phyloP scores from a whole-genome alignment of 2,888 invertebrate species.

The Sisyra terminalis region DNA sequence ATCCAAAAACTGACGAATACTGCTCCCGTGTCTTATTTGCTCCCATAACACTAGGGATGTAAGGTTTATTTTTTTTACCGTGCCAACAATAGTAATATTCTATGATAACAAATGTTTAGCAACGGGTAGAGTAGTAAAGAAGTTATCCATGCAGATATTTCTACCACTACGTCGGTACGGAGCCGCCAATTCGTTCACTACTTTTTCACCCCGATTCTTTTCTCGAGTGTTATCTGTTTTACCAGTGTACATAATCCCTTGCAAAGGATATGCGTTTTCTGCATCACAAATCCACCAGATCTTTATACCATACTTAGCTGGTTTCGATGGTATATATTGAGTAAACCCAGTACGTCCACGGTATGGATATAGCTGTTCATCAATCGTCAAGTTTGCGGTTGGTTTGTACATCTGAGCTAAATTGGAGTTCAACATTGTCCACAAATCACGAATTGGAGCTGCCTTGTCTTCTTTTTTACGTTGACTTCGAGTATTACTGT shows the following conservation, averaged over 20 bases:
- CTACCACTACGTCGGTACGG: conserved; percentile 16
- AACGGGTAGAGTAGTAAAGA: conserved; percentile 14
- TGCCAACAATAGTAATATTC: conserved; percentile 14
- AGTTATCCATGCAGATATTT: conserved; percentile 16
- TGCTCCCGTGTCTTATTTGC: conserved; percentile 9
- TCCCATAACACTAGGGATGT: conserved; percentile 13
- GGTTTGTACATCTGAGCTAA: conserved; percentile 12
- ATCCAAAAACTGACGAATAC: conserved; percentile 11
- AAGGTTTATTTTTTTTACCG: conserved; percentile 13
- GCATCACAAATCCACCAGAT: conserved; percentile 6
- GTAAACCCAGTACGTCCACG: conserved; percentile 1
- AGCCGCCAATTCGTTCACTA: conserved; percentile 16
- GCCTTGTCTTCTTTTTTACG: conserved; percentile 16
- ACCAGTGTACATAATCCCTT: conserved; percentile 13
- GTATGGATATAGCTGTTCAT: conserved; percentile 9
- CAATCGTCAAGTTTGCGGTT: conserved; percentile 11
- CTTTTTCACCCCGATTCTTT: conserved; percentile 16
- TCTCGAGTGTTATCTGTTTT: conserved; percentile 12
- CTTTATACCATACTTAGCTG: conserved; percentile 5
- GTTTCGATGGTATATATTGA: conserved; percentile 1
- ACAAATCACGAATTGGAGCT: conserved; percentile 15
- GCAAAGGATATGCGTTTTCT: conserved; percentile 15
- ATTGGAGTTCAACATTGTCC: conserved; percentile 14
- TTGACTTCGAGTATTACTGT: conserved; percentile 14
- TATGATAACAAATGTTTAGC: conserved; percentile 13